Evolutionary conservation across 2,797 vertebrate genomes (phyloP), one percentile per base, ranked within the genome.

Genomic region (Prunella strophiata): DNA sequence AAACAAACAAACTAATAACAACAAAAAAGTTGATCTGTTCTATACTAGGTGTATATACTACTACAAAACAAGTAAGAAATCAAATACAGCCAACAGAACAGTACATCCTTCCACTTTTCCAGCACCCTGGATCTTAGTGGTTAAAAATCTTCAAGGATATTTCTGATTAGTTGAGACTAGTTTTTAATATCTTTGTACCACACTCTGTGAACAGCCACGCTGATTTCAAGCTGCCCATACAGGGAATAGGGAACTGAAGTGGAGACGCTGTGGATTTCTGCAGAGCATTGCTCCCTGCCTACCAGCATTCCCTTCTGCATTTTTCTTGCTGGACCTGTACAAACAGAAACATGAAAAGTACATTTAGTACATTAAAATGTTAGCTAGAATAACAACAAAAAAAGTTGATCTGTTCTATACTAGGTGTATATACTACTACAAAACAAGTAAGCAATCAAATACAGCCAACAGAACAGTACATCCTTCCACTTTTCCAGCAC

Each of bases 221-320:
- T 21, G 42, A 68, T 65, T 82, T 85, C 57, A 68, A 59, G 38
- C n/a, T 85, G 42, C 25, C 52, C 15, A 7, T n/a, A 22, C 7
- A 43, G 34, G 21, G 23, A 88, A 48, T 13, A 85, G 75, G 50
- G 16, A 85, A 29, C 29, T 20, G 21, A 52, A 50, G n/a, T 16
- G 12, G 34, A 47, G 27, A 78, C 0, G 0, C 43, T 9, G 26
- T 17, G 13, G 15, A 66, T 79, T 89, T 80, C 52, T 71, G 19
- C 26, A 73, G 13, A 73, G 22, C 23, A 14, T 13, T 45, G 3
- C 38, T 74, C n/a, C 16, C 57, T 86, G 59, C 29, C 47, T 47
- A 21, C 34, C 34, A 32, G 38, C 0, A 0, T 23, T 48, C 13
- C 36, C 22, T 36, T 61, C 42, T 11, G 42, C 20, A 29, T 40